These are phyloP conservation scores for Strigamia transsilvanica DNA, from an alignment of 2,888 invertebrate species.

Conservation along the genomic window DNA sequence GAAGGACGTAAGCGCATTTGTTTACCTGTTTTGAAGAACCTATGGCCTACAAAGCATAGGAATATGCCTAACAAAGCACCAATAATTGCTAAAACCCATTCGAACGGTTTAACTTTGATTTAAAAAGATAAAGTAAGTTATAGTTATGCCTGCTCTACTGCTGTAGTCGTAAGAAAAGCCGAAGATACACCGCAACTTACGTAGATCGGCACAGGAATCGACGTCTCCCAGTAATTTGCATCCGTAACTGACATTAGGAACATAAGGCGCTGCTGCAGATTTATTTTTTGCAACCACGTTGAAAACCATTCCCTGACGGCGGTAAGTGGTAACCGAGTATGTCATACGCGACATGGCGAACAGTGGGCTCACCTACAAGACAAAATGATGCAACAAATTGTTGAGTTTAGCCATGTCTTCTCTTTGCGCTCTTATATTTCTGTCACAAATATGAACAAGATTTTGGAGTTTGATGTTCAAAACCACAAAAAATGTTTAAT, in stretches of 20 bases:
- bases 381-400: not conserved
- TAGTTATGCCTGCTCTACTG: no score
- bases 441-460: no score
- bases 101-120: constrained; percentile 55
- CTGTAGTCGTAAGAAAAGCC: no score
- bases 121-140: not conserved
- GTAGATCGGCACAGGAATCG: constrained; percentile 68
- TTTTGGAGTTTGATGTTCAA: no score
- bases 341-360: constrained; percentile 58
- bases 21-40: constrained; percentile 68
- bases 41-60: constrained; percentile 72
- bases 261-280: constrained; percentile 68
- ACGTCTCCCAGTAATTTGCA: constrained; percentile 69
- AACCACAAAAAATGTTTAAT: no score
- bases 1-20: not conserved
- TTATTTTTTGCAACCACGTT: constrained; percentile 59
- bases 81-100: constrained; percentile 58
- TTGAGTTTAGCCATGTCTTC: no score
- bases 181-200: constrained; percentile 65
- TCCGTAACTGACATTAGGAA: constrained; percentile 74
- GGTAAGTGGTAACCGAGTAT: constrained; percentile 63
- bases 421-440: no score
- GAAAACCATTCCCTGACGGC: constrained; percentile 61
- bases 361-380: not conserved
- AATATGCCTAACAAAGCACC: constrained; percentile 70